phyloP scores from a whole-genome alignment of 1,140 invertebrate genomes.

The Drosophila yakuba region DNA sequence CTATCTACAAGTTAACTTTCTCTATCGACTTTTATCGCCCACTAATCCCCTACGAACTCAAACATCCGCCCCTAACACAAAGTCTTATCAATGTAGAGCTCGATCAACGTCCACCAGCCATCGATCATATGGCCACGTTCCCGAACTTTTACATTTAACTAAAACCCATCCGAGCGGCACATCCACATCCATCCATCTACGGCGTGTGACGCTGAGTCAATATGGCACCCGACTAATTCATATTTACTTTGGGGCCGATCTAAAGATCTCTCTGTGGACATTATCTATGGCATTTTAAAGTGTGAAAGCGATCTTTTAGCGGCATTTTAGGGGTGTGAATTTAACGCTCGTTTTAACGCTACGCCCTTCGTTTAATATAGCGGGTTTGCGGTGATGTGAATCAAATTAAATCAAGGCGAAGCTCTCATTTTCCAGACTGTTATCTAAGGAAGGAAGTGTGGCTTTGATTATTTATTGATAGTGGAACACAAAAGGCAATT shows the following conservation, averaged over 20 bases:
- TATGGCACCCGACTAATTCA: slow-evolving; percentile 31
- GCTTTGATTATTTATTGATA: slow-evolving; percentile 59
- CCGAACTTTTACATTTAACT: slow-evolving; percentile 14
- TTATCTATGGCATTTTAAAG: slow-evolving; percentile 42
- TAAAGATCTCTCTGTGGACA: slow-evolving; percentile 49
- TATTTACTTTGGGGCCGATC: slow-evolving; percentile 51
- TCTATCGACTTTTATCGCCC: neutral
- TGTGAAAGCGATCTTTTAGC: slow-evolving; percentile 45
- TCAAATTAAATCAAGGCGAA: slow-evolving; percentile 38
- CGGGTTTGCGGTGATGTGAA: neutral
- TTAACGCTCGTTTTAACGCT: slow-evolving; percentile 45
- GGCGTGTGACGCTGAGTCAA: slow-evolving; percentile 53
- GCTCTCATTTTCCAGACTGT: slow-evolving; percentile 13
- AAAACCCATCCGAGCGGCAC: neutral
- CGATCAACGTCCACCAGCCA: slow-evolving; percentile 31
- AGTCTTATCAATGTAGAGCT: slow-evolving; percentile 14
- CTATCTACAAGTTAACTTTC: neutral
- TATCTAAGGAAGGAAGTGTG: slow-evolving; percentile 38
- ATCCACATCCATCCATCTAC: slow-evolving; percentile 20
- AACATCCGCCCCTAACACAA: slow-evolving; percentile 20
- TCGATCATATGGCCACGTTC: slow-evolving; percentile 25
- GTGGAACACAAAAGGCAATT: slow-evolving; percentile 57
- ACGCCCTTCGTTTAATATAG: neutral
- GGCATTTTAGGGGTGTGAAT: slow-evolving; percentile 66
- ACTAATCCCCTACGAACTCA: slow-evolving; percentile 12